Base-by-base conservation (phyloP, 2,797 vertebrate genomes). In the Cheirogaleus major region DNA sequence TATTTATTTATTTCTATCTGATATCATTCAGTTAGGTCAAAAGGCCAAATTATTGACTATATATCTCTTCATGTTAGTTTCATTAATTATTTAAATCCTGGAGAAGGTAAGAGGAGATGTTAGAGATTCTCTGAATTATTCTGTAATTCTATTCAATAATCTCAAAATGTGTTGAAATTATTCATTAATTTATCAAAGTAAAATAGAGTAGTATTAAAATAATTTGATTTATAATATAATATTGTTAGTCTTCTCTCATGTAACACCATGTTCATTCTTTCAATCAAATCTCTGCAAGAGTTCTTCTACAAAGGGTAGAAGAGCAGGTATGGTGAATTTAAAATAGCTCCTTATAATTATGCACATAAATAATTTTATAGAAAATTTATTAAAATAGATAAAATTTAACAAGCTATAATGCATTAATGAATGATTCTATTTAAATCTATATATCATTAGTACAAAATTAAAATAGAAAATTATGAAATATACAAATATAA, bases 321-420 rank as follows among this genome's bases (percentile, higher is more conserved):
- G 5, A 70, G 43, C 2, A 86, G 13, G 0, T 7, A 55, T n/a
- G 8, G 2, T 25, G 50, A 83, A 91, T 81, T 84, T 73, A 73
- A 27, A 45, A 59, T 65, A 50, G 1, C 23, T 82, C 4, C 20
- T 55, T 61, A 76, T 65, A 1, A 43, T n/a, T 75, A 4, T 35
- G 4, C 20, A n/a, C 4, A 57, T 70, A 79, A 75, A 41, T 83
- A 45, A 1, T 82, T 82, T 5, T 79, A 57, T 12, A 10, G 23
- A 93, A 69, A 89, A 61, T 30, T 14, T 43, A 81, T 80, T 23
- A 57, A 78, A 86, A 57, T 84, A 76, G 84, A 63, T 48, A 67
- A 20, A 7, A 43, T 92, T 84, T 61, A 57, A 20, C 10, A 69
- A 52, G 2, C 32, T 6, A 0, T 50, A 63, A 78, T 75, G 18